phyloP scores from a whole-genome alignment of 1,140 invertebrate species.

The Aphaenogaster floridana region DNA sequence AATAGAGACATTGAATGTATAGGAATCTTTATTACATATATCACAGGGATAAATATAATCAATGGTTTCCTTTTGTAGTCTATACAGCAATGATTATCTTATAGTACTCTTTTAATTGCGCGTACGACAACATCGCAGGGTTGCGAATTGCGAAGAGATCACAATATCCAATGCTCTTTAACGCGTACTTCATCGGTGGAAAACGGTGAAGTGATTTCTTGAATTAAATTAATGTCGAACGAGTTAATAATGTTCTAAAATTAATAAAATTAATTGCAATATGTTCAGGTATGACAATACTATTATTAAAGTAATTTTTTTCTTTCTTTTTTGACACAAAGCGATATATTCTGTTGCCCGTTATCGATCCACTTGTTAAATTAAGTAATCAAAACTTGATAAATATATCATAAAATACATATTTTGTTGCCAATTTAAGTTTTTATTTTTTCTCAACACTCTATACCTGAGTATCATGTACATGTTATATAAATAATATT shows the following conservation, averaged over 20 bases:
- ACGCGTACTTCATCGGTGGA: not conserved
- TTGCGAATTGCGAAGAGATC: not conserved
- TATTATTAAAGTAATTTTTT: not conserved
- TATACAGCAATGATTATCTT: slow-evolving; percentile 26
- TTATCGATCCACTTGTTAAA: not conserved
- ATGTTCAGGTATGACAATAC: not conserved
- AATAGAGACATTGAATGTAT: not conserved
- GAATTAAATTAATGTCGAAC: not conserved
- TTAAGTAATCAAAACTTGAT: not conserved
- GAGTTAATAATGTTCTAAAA: not conserved
- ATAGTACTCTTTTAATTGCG: not conserved
- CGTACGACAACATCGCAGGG: not conserved
- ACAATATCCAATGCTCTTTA: not conserved
- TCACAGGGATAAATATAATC: not conserved
- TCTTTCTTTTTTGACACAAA: not conserved
- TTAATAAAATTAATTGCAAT: not conserved
- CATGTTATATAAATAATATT: not conserved
- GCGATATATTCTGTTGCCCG: not conserved
- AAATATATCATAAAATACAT: not conserved
- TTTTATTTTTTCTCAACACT: not conserved
- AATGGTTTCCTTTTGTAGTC: not conserved
- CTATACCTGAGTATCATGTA: not conserved
- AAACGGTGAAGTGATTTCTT: not conserved
- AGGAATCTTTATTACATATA: not conserved
- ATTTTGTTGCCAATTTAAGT: not conserved